A percentile compares a stretch with the other conserved stretches of the same genome.
Conservation (phyloP, 37 sponge, comb jelly and placozoan species). For the Crambe crambe region DNA sequence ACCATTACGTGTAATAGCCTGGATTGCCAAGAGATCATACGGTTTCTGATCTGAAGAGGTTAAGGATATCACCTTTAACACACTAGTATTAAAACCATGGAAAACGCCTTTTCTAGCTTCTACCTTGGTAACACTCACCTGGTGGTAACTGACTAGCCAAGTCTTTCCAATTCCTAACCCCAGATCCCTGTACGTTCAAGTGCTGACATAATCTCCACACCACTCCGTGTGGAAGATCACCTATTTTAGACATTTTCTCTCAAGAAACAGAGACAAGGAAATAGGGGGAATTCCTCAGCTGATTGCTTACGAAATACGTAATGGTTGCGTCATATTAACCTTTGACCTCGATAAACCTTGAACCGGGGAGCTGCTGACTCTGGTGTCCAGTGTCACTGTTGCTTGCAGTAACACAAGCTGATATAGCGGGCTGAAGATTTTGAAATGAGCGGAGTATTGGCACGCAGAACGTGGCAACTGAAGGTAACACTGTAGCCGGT, state of each 20-base stretch:
- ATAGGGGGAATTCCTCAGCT: neutral
- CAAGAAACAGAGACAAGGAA: neutral
- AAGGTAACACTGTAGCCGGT: neutral
- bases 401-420: too few species aligned
- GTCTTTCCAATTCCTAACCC: constrained; percentile 16
- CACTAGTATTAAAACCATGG: too few species aligned
- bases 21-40: constrained; percentile 6
- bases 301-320: neutral
- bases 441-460: neutral
- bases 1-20: constrained; percentile 36
- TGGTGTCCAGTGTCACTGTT: too few species aligned
- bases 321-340: neutral
- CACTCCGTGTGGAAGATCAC: neutral
- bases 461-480: neutral
- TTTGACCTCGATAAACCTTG: neutral
- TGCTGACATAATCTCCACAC: neutral
- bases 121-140: too few species aligned
- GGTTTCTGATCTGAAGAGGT: too few species aligned
- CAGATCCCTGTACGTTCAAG: constrained; percentile 6
- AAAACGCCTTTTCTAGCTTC: too few species aligned
- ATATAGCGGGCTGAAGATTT: too few species aligned
- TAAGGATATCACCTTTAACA: too few species aligned
- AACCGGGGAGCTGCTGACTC: too few species aligned
- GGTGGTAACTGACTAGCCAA: too few species aligned
- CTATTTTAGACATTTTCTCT: neutral